phyloP scores from a whole-genome alignment of 2,113 vertebrate species.

The Apus apus region DNA sequence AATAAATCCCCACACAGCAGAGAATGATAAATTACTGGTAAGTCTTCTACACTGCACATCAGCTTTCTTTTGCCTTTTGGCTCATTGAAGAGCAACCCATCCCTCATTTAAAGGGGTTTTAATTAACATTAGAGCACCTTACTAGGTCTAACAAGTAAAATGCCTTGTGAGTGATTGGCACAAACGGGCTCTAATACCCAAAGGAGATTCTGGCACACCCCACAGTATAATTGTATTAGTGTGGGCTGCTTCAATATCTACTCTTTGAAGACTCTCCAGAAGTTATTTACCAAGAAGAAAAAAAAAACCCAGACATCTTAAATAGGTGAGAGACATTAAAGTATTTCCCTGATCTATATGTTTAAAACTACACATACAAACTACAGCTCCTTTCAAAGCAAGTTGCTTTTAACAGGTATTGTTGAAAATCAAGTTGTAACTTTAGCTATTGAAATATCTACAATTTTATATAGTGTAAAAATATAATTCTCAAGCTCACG shows the following conservation, averaged over 20 bases:
- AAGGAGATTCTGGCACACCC: not conserved
- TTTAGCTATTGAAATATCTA: not conserved
- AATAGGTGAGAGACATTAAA: not conserved
- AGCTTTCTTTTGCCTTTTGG: not conserved
- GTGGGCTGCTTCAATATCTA: not conserved
- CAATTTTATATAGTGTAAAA: not conserved
- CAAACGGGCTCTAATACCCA: not conserved
- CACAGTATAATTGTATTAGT: not conserved
- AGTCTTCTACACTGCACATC: not conserved
- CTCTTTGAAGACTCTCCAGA: not conserved
- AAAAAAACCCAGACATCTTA: not conserved
- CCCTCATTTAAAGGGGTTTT: not conserved
- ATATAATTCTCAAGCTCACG: not conserved
- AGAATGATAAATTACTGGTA: not conserved
- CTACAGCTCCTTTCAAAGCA: not conserved
- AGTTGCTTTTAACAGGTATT: not conserved
- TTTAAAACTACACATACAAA: not conserved
- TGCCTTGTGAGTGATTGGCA: not conserved
- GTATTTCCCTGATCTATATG: not conserved
- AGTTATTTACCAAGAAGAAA: not conserved
- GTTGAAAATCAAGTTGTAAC: not conserved
- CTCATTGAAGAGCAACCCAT: not conserved
- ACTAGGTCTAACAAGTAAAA: not conserved
- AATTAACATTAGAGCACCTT: slow-evolving; percentile 5
- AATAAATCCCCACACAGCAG: not conserved